phyloP scores from a whole-genome alignment of 2,113 vertebrate species.

The Macaca nemestrina region DNA sequence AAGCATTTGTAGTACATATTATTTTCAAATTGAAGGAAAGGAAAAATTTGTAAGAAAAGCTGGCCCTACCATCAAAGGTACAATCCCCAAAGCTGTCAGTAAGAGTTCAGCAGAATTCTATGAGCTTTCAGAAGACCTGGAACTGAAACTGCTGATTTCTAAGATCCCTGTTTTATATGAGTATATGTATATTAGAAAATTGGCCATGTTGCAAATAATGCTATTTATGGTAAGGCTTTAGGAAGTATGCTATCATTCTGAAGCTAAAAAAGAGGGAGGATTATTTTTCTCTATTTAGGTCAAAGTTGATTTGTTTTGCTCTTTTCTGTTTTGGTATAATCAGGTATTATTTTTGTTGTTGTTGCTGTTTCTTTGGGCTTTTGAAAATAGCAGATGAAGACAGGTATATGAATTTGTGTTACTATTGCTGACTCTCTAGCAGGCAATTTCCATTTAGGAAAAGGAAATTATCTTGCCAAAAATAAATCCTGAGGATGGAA shows the following conservation, averaged over 20 bases:
- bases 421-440: not conserved
- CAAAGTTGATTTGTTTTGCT: not conserved
- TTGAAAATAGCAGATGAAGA: not conserved
- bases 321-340: conserved; percentile 1
- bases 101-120: not conserved
- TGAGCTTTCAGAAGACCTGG: not conserved
- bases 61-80: not conserved
- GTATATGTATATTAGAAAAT: not conserved
- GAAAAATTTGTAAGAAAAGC: not conserved
- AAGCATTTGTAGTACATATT: not conserved
- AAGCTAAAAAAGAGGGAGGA: not conserved
- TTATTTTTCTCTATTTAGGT: conserved; percentile 2
- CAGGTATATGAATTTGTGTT: not conserved
- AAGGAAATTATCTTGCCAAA: conserved; percentile 30
- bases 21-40: not conserved
- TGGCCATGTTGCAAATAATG: not conserved
- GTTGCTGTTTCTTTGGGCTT: not conserved
- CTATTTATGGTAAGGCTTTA: not conserved
- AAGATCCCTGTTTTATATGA: not conserved
- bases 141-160: not conserved
- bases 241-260: not conserved
- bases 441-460: not conserved
- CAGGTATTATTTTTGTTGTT: not conserved
- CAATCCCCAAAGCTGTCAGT: not conserved
- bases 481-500: not conserved